Percentiles rank a stretch among this genome's conserved stretches.
Conservation (phyloP, 2,113 vertebrate genomes). For the Pygoscelis antarcticus region DNA sequence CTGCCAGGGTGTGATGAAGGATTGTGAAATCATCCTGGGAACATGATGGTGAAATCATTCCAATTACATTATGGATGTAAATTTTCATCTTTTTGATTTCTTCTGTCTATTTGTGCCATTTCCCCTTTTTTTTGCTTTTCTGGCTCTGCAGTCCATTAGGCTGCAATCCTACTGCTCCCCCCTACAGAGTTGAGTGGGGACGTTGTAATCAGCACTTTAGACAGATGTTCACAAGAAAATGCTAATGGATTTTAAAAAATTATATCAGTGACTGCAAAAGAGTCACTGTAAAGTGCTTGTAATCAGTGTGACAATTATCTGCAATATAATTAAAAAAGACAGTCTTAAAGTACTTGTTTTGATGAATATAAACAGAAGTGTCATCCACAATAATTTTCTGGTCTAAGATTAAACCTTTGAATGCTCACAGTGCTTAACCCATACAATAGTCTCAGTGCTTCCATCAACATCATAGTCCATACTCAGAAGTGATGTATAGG, state of each 20-base stretch:
- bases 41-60: background rate
- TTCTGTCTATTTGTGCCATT: background rate
- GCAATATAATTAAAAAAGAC: background rate
- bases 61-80: background rate
- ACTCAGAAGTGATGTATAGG: background rate
- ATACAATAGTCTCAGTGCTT: background rate
- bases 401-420: background rate
- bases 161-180: background rate
- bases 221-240: constrained; percentile 1
- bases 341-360: background rate
- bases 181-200: background rate
- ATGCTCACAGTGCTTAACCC: background rate
- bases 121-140: fast-evolving
- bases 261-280: background rate
- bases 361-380: background rate
- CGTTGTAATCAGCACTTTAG: constrained; percentile 35
- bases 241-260: background rate
- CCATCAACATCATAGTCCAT: background rate
- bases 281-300: background rate
- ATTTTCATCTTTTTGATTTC: background rate
- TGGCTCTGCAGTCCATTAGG: background rate
- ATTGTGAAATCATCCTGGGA: background rate
- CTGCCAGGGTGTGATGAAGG: background rate
- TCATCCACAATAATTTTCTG: background rate
- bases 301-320: constrained; percentile 21